These are phyloP conservation scores for Dipodomys ordii DNA, from an alignment of 2,113 vertebrate species.

Conservation along the genomic window DNA sequence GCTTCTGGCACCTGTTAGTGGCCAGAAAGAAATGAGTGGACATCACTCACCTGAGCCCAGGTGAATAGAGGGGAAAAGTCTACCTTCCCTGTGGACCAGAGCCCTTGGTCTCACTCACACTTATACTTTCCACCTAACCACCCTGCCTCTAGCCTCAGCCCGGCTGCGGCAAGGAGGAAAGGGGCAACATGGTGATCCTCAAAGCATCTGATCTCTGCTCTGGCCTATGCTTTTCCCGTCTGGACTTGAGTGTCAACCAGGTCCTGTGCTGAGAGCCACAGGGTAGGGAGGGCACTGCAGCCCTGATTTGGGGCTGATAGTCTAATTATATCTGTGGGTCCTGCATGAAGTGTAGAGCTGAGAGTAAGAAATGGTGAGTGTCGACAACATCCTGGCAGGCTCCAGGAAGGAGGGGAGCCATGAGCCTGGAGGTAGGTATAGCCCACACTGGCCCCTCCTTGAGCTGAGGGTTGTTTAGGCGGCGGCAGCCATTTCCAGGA, in stretches of 20 bases:
- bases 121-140: background rate
- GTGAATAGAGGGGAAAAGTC: accelerated
- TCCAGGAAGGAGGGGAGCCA: background rate
- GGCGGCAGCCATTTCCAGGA: background rate
- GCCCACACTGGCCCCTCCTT: background rate
- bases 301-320: background rate
- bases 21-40: background rate
- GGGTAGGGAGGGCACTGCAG: background rate
- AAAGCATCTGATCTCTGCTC: background rate
- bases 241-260: background rate
- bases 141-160: background rate
- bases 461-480: background rate
- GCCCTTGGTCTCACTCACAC: background rate
- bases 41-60: accelerated
- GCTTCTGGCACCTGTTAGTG: background rate
- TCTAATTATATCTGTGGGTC: background rate
- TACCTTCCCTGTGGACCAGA: background rate
- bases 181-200: background rate
- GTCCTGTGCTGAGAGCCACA: background rate
- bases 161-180: background rate
- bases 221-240: background rate
- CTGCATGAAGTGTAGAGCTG: background rate
- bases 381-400: background rate
- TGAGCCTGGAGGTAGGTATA: background rate
- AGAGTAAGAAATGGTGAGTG: background rate